A percentile compares a stretch with the other conserved stretches of the same genome.
Conservation (phyloP, 2,797 vertebrate species). For the Botia kubotai region DNA sequence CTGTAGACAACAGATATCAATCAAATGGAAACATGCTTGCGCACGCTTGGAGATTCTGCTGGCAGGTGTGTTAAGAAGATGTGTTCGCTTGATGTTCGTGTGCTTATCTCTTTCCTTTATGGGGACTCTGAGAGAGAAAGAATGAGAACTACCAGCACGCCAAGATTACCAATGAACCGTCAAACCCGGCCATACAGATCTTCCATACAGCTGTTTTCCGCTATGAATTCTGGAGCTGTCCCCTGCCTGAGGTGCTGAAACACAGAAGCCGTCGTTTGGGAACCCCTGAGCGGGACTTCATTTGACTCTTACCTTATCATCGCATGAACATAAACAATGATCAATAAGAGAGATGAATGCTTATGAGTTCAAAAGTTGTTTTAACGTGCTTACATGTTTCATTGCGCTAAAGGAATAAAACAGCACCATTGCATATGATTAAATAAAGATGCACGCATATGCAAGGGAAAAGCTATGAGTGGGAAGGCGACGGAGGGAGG, state of each 20-base stretch:
- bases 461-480: constrained; percentile 4
- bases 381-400: background rate
- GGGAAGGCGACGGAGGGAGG: background rate
- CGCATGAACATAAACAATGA: background rate
- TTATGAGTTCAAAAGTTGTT: constrained; percentile 29
- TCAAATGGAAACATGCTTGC: constrained; percentile 16
- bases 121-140: background rate
- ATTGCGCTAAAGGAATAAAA: background rate
- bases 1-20: background rate
- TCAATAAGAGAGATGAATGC: background rate
- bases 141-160: background rate
- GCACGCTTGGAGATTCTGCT: background rate
- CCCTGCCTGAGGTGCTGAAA: constrained; percentile 44
- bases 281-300: constrained; percentile 17
- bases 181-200: constrained; percentile 5
- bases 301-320: background rate
- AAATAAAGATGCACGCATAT: background rate
- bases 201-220: constrained; percentile 7
- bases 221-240: constrained; percentile 39
- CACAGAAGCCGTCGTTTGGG: background rate
- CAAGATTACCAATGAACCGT: background rate
- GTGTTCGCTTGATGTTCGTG: background rate
- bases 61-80: background rate
- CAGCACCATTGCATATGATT: background rate
- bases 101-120: background rate